Base-by-base conservation (phyloP, 2,113 vertebrate species). In the Polypterus senegalus region DNA sequence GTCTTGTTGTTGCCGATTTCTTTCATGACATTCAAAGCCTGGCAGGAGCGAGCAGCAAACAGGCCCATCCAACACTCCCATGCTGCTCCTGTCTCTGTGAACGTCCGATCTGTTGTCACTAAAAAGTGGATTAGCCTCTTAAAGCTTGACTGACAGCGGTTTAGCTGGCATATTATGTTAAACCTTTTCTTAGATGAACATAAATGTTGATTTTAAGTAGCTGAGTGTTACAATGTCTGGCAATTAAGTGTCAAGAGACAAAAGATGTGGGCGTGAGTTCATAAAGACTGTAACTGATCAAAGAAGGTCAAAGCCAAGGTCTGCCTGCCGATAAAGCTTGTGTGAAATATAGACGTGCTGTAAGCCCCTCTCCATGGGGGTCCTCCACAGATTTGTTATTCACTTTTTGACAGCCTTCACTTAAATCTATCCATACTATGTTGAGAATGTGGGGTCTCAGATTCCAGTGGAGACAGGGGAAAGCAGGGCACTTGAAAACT, bases 221-320 rank as follows among this genome's bases (percentile, higher is more conserved):
- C 10, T 27, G 7, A 4, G n/a, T 43, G 47, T 49, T 48, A 43
- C 3, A 43, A 27, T 47, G 11, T 11, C 46, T 4, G 47, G 11
- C 47, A 10, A 27, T 53, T 9, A 46, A 11, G 2, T 46, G 27
- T 5, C 43, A 45, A n/a, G 27, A 7, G 46, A 44, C 44, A 9
- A 61, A 52, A 46, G 27, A 27, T 27, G 27, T 27, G 27, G 27
- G 27, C 27, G 27, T 1, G 7, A 7, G 27, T 47, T 64, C 46
- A 49, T 47, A 65, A 56, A 61, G 65, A 67, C 9, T 58, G 46
- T 1, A 58, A 66, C 57, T 49, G 68, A 27, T 63, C 48, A 57
- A 60, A 4, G 62, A 69, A 66, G 72, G 74, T 79, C 79, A 82
- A 78, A 75, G 79, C 77, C 77, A 81, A 81, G 73, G 70, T 75